Conservation (phyloP, 2,113 vertebrate genomes). For the Illadopsis cleaveri region DNA sequence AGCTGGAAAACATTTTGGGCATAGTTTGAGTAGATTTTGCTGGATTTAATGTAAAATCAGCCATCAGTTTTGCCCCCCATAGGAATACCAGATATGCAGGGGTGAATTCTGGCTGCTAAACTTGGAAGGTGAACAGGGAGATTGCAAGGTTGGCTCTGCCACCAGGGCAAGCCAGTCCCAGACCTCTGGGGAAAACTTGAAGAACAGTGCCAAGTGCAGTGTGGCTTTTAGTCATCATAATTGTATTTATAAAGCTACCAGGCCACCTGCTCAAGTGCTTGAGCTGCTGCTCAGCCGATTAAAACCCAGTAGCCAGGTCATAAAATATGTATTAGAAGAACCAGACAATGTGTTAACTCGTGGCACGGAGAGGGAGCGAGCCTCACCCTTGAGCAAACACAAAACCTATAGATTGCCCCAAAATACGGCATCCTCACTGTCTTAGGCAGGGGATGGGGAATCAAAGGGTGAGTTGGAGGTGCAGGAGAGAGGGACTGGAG, state of each 20-base stretch:
- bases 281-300: neutral
- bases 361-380: neutral
- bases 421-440: neutral
- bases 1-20: neutral
- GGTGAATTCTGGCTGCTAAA: neutral
- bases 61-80: neutral
- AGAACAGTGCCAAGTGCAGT: neutral
- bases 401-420: neutral
- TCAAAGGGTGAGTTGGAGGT: neutral
- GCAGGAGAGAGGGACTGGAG: fast-evolving
- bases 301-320: conserved; percentile 2
- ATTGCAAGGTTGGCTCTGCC: neutral
- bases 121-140: neutral
- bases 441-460: neutral
- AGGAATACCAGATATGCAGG: neutral
- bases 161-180: neutral
- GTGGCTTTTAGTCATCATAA: conserved; percentile 44
- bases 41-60: neutral
- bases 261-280: conserved; percentile 45
- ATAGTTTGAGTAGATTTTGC: neutral
- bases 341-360: neutral
- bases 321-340: conserved; percentile 59
- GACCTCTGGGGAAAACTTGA: neutral
- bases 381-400: neutral
- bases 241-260: conserved; percentile 45